Evolutionary conservation across 35 echinoderm and acorn worm species (phyloP), one percentile per base, ranked within the genome.

Genomic region (Holothuria glaberrima): DNA sequence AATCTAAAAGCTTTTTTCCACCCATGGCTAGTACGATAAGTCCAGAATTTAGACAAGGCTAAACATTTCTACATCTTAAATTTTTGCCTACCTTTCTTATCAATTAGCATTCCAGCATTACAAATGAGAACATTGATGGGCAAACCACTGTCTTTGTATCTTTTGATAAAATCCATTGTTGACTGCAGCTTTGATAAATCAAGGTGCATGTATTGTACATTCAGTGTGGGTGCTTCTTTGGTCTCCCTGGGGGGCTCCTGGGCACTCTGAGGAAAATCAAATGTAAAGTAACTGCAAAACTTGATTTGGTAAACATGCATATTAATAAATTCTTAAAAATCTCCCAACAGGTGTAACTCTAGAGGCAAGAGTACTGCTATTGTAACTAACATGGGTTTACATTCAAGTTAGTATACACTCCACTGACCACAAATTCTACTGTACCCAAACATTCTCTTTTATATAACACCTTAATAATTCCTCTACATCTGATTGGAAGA

Each of bases 51-150:
- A 0, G 21, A 69, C 25, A 6, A 9, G 31, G 21, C 25, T 13
- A 33, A 69, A 69, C 9, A 13, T 69, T 69, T n/a, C n/a, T n/a
- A 27, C 31, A 27, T 29, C 22, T 25, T 10, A 69, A 69, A 69
- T 69, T 1, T 54, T 54, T 54, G 50, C 50, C 50, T 54, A 54
- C 50, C 50, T 54, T 17, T 54, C 16, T 54, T 17, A 54, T 54
- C 16, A 54, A 54, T 17, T 54, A 54, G 3, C 50, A 54, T 92
- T 22, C 91, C 91, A 71, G 91, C 91, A 68, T 93, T 93, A 36
- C 91, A 93, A n/a, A 93, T 88, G 14, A 89, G 86, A 33, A 89
- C 63, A 58, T 93, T 74, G 5, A 93, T 30, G 2, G 73, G 61
- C 10, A 67, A 46, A 18, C 58, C 56, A n/a, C 50, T 93, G 19